These are phyloP conservation scores for Sandelia bainsii DNA, from an alignment of 2,797 vertebrate species.

Conservation along the genomic window DNA sequence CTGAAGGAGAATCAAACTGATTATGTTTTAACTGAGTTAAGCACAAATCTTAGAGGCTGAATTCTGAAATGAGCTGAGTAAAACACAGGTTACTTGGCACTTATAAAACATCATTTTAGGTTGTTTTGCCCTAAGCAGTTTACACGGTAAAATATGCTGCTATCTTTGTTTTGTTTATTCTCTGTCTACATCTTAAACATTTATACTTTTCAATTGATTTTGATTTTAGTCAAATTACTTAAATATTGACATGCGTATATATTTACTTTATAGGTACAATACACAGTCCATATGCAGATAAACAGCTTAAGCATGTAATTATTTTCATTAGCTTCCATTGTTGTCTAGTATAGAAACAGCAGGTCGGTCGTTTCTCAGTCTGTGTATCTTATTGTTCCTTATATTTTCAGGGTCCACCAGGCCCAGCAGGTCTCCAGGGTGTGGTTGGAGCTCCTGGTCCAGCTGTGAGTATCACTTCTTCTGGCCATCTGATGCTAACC, in stretches of 20 bases:
- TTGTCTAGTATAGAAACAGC: not conserved
- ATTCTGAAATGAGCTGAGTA: slow-evolving; percentile 34
- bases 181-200: too few species aligned
- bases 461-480: slow-evolving; percentile 89
- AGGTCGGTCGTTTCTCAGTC: not conserved
- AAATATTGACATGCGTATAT: too few species aligned
- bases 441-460: slow-evolving; percentile 96
- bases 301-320: not conserved
- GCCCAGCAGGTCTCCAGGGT: slow-evolving; percentile 93
- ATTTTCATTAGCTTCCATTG: not conserved
- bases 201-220: too few species aligned
- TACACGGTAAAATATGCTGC: too few species aligned
- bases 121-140: slow-evolving; percentile 25
- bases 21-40: too few species aligned
- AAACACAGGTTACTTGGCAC: slow-evolving; percentile 9
- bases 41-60: slow-evolving; percentile 22
- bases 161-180: not conserved
- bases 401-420: slow-evolving; percentile 91
- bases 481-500: not conserved
- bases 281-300: not conserved
- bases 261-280: too few species aligned
- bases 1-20: slow-evolving; percentile 6
- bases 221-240: too few species aligned
- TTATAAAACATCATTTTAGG: slow-evolving; percentile 23
- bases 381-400: not conserved